Evolutionary conservation across 2,113 vertebrate genomes (phyloP).

Genomic region (Arvicanthis niloticus): DNA sequence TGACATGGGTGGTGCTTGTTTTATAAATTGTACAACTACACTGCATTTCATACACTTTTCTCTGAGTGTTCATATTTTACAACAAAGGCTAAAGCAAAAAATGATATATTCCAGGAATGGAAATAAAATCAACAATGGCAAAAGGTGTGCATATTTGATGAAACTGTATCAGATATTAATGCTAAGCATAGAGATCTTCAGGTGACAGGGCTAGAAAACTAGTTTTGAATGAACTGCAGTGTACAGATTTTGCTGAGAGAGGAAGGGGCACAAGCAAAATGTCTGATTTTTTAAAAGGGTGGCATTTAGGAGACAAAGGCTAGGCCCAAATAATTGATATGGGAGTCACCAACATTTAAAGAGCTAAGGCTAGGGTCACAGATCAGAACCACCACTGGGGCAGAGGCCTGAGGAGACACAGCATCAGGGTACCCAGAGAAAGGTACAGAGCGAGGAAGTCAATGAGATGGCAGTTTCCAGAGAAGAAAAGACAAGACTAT

Average conservation of each 20-base stretch:
- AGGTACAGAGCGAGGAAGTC: background rate
- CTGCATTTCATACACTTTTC: background rate
- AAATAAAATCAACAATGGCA: background rate
- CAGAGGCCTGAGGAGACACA: background rate
- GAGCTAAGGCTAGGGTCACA: background rate
- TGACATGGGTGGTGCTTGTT: constrained; percentile 20
- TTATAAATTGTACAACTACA: background rate
- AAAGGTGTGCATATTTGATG: background rate
- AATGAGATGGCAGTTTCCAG: background rate
- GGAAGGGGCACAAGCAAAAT: background rate
- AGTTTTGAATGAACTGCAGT: background rate
- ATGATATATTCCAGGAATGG: background rate
- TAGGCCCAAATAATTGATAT: background rate
- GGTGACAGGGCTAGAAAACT: background rate
- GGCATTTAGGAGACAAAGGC: background rate
- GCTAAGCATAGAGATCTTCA: background rate
- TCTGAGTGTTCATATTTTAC: constrained; percentile 16
- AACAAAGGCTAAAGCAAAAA: constrained; percentile 18
- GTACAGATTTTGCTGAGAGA: background rate
- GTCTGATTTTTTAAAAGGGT: constrained; percentile 21
- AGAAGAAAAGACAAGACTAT: background rate
- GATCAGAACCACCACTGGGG: background rate
- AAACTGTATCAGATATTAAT: background rate
- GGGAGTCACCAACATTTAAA: background rate
- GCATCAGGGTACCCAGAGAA: background rate